Conservation (phyloP, 2,888 invertebrate genomes). For the Ptychoptera albimana region DNA sequence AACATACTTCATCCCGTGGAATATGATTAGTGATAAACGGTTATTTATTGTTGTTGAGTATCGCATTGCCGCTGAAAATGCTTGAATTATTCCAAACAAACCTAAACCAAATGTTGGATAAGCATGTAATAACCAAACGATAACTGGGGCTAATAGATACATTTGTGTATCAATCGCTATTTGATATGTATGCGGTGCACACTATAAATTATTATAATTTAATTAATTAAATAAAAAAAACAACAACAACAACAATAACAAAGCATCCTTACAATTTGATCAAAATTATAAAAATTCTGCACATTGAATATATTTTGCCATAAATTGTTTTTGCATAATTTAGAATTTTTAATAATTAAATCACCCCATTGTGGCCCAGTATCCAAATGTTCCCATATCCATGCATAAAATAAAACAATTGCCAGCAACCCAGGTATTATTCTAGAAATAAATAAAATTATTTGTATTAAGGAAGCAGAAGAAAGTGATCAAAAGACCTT, state of each 20-base stretch:
- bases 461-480: too few species aligned
- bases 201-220: conserved; percentile 34
- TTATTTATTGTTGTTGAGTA: conserved; percentile 42
- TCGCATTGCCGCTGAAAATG: conserved; percentile 43
- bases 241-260: neutral
- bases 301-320: conserved; percentile 52
- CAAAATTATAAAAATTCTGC: conserved; percentile 51
- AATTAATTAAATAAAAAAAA: neutral
- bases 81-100: conserved; percentile 37
- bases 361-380: conserved; percentile 51
- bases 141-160: conserved; percentile 43
- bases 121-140: conserved; percentile 45
- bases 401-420: conserved; percentile 48
- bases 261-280: conserved; percentile 41
- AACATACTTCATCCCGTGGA: conserved; percentile 50
- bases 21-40: conserved; percentile 45
- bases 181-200: conserved; percentile 60
- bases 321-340: conserved; percentile 46
- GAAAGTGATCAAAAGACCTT: conserved; percentile 31
- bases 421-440: conserved; percentile 46
- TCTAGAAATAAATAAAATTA: conserved; percentile 25
- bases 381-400: conserved; percentile 45
- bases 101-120: conserved; percentile 38
- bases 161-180: conserved; percentile 59
- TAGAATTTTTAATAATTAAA: conserved; percentile 42